Conservation (phyloP, 2,888 invertebrate genomes). For the Hydrotaea diabolus region DNA sequence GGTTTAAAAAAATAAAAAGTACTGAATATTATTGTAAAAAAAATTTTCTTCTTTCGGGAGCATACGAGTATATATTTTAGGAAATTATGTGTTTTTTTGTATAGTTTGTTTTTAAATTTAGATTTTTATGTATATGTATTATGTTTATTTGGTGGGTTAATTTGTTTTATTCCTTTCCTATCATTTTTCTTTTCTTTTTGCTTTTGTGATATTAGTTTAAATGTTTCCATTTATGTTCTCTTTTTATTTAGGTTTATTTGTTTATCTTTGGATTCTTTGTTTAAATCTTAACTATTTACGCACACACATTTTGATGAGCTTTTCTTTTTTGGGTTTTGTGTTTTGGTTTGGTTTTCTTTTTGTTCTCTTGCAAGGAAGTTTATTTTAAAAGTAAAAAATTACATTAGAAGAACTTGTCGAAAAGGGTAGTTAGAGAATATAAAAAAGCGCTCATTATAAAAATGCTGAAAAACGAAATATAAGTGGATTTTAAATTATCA, state of each 20-base stretch:
- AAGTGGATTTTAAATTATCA: too few relatives aligned
- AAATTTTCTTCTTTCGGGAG: background rate
- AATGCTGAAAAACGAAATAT: too few relatives aligned
- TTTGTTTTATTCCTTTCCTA: constrained; percentile 43
- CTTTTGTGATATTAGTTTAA: constrained; percentile 24
- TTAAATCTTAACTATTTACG: constrained; percentile 60
- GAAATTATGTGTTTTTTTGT: background rate
- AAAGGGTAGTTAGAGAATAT: too few relatives aligned
- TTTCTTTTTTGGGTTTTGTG: constrained; percentile 38
- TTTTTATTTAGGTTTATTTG: constrained; percentile 27
- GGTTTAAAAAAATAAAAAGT: too few relatives aligned
- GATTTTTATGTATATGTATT: constrained; percentile 43
- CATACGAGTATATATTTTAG: background rate
- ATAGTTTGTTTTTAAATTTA: constrained; percentile 26
- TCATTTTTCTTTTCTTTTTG: constrained; percentile 38
- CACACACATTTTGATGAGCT: constrained; percentile 67
- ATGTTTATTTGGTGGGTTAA: constrained; percentile 55
- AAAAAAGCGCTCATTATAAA: too few relatives aligned
- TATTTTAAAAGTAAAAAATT: background rate
- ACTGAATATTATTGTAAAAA: constrained; percentile 5
- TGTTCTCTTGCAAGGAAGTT: background rate
- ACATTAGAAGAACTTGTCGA: too few relatives aligned
- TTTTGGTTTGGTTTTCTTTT: background rate
- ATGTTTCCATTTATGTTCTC: background rate
- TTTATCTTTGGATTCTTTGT: constrained; percentile 31